These are phyloP conservation scores for Axis porcinus DNA, from an alignment of 2,113 vertebrate species.

Conservation along the genomic window DNA sequence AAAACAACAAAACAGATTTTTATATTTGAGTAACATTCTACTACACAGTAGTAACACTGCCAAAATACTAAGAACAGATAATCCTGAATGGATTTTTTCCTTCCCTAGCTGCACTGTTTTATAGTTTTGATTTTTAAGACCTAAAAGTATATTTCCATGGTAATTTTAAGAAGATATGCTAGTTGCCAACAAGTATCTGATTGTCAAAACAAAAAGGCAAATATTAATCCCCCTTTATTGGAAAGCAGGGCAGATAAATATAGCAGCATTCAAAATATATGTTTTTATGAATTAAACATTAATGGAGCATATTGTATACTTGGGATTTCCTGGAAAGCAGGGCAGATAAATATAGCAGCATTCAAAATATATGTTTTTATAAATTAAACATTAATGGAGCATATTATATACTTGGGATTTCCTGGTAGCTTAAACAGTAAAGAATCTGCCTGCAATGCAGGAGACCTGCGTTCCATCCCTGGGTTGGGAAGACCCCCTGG, in stretches of 20 bases:
- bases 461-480: not conserved
- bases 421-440: not conserved
- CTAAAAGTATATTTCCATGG: not conserved
- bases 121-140: conserved; percentile 2
- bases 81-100: not conserved
- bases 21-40: not conserved
- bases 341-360: not conserved
- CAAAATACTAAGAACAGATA: not conserved
- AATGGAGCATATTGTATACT: not conserved
- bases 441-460: not conserved
- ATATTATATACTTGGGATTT: not conserved
- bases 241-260: not conserved
- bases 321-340: not conserved
- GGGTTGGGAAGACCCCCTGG: not conserved
- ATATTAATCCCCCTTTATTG: conserved; percentile 4
- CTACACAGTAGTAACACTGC: not conserved
- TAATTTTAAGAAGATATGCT: not conserved
- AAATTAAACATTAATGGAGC: not conserved
- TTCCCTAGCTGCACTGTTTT: conserved; percentile 8
- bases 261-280: not conserved
- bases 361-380: not conserved
- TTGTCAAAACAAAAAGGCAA: conserved; percentile 42
- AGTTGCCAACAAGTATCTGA: not conserved
- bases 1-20: conserved; percentile 66
- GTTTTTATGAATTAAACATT: conserved; percentile 32